Evolutionary conservation across 2,113 vertebrate species (phyloP).

Genomic region (Zonotrichia leucophrys): DNA sequence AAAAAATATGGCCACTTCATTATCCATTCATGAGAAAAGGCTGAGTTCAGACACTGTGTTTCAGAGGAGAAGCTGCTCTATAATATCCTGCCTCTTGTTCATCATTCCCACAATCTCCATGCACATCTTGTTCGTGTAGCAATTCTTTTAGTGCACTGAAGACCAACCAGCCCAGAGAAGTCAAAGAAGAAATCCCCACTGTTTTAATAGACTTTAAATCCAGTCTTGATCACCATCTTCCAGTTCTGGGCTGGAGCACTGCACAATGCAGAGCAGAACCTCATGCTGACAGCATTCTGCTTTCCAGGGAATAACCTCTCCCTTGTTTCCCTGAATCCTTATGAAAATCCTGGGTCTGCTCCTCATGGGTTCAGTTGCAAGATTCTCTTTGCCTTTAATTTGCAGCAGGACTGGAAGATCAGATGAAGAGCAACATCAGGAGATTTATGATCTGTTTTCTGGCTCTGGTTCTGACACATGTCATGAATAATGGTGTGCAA

Average conservation of each 20-base stretch:
- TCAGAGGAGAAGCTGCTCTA: conserved; percentile 7
- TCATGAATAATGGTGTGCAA: background rate
- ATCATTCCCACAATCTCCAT: conserved; percentile 13
- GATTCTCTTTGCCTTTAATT: background rate
- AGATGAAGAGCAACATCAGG: background rate
- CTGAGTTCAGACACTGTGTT: conserved; percentile 18
- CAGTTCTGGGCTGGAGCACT: background rate
- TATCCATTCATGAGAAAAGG: conserved; percentile 62
- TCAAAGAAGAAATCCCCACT: background rate
- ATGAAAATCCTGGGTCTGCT: background rate
- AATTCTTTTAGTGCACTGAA: background rate
- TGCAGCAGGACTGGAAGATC: background rate
- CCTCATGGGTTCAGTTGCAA: background rate
- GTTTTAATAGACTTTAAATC: background rate
- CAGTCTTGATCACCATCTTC: background rate
- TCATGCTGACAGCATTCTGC: background rate
- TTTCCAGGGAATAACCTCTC: background rate
- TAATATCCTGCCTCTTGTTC: conserved; percentile 57
- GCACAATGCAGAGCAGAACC: background rate
- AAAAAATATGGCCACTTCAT: conserved; percentile 63
- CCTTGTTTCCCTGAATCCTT: background rate
- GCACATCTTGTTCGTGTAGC: background rate
- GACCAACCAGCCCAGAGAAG: background rate
- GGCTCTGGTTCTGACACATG: background rate
- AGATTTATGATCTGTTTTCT: background rate